Conservation (phyloP, 2,797 vertebrate species). For the Choloepus didactylus region DNA sequence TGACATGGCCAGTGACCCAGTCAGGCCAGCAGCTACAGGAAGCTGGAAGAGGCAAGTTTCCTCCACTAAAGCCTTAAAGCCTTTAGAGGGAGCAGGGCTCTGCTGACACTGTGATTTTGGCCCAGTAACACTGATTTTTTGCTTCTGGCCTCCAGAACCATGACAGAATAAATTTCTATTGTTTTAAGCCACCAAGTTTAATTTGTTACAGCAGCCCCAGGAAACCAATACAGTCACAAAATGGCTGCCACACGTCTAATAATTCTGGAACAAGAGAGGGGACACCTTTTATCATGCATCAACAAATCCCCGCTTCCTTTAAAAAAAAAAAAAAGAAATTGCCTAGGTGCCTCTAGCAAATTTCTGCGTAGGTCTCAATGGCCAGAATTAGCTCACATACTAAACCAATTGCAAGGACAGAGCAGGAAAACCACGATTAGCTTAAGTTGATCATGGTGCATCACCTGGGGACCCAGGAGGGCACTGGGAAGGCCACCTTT, state of each 20-base stretch:
- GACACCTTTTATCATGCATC: not conserved
- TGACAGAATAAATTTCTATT: not conserved
- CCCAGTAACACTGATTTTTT: not conserved
- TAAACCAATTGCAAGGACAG: not conserved
- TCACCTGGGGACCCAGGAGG: not conserved
- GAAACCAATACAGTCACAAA: not conserved
- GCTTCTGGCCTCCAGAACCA: not conserved
- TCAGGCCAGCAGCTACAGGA: not conserved
- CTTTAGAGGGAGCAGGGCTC: not conserved
- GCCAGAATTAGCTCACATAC: not conserved
- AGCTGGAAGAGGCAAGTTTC: not conserved
- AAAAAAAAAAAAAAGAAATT: not conserved
- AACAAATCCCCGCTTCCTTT: not conserved
- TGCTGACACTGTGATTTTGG: not conserved
- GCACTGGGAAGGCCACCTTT: not conserved
- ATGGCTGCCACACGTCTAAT: not conserved
- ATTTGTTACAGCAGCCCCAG: not conserved
- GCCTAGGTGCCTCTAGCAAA: not conserved
- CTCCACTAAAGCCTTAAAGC: too few species aligned
- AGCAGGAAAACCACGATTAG: not conserved
- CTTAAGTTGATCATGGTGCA: not conserved
- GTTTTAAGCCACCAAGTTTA: not conserved
- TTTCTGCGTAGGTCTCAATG: not conserved
- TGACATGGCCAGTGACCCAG: rapidly evolving
- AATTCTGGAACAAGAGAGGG: not conserved